These are phyloP conservation scores for Siniperca scherzeri DNA, from an alignment of 2,797 vertebrate genomes.

Conservation along the genomic window DNA sequence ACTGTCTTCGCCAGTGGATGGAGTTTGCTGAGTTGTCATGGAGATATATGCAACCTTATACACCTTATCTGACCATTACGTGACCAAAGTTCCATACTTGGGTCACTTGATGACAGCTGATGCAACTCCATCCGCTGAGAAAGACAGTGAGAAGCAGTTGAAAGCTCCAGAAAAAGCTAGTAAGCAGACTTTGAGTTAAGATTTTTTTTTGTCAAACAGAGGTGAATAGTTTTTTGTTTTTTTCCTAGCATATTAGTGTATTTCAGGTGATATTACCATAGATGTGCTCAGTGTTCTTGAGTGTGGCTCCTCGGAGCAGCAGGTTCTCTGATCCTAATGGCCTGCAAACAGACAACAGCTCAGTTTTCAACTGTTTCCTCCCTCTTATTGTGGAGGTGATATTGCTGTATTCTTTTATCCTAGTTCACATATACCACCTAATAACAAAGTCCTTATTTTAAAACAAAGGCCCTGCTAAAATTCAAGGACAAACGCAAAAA, in stretches of 20 bases:
- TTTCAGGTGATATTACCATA: conserved; percentile 87
- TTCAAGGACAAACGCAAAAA: not conserved
- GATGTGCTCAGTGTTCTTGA: conserved; percentile 95
- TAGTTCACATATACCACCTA: not conserved
- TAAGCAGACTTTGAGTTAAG: not conserved
- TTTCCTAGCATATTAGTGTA: not conserved
- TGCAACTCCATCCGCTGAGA: not conserved
- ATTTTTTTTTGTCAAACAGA: not conserved
- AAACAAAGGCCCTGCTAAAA: not conserved
- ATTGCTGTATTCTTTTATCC: not conserved
- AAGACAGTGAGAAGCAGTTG: not conserved
- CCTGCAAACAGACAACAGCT: conserved; percentile 77
- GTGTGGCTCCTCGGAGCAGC: conserved; percentile 95
- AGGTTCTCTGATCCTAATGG: conserved; percentile 96
- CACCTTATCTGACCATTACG: not conserved
- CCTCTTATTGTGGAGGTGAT: not conserved
- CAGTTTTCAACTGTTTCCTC: not conserved
- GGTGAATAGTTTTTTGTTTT: not conserved
- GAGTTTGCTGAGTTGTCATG: not conserved
- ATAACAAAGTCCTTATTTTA: not conserved
- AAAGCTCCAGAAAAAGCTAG: not conserved
- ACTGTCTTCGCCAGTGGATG: not conserved
- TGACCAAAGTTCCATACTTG: not conserved
- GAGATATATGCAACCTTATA: not conserved
- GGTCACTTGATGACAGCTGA: not conserved